Evolutionary conservation across 1,140 invertebrate species (phyloP).

Genomic region (Goniozus legneri): DNA sequence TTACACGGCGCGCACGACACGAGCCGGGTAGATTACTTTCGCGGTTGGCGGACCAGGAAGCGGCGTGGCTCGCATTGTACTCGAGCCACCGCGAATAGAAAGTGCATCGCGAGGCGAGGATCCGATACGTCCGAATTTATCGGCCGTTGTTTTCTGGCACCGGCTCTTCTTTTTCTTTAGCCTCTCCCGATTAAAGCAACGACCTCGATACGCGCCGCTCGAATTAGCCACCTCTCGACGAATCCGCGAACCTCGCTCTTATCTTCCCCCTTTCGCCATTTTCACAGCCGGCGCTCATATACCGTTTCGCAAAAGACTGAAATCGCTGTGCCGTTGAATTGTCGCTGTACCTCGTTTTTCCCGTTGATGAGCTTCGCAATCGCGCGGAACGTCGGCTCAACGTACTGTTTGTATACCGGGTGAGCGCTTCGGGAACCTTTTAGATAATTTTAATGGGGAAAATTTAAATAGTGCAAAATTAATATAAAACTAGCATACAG

Average conservation of each 20-base stretch:
- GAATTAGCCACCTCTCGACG: too few species aligned
- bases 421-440: slow-evolving; percentile 23
- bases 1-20: slow-evolving; percentile 1
- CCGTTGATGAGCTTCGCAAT: slow-evolving; percentile 24
- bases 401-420: slow-evolving; percentile 5
- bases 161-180: too few species aligned
- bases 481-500: too few species aligned
- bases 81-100: slow-evolving; percentile 45
- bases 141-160: slow-evolving; percentile 1
- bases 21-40: slow-evolving; percentile 21
- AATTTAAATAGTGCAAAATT: too few species aligned
- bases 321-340: slow-evolving; percentile 7
- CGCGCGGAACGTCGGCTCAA: slow-evolving; percentile 24
- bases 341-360: slow-evolving; percentile 22
- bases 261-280: too few species aligned
- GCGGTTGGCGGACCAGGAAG: slow-evolving; percentile 29
- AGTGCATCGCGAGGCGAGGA: slow-evolving; percentile 8
- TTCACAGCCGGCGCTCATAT: too few species aligned
- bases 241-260: too few species aligned
- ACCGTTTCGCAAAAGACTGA: neutral
- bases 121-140: neutral
- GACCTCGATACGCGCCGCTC: too few species aligned
- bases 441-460: too few species aligned
- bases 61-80: slow-evolving; percentile 57
- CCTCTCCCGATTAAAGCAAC: too few species aligned